A percentile compares a stretch with the other conserved stretches of the same genome.
These are phyloP conservation scores for Drosophila triauraria DNA, from an alignment of 1,140 invertebrate species.

Conservation along the genomic window DNA sequence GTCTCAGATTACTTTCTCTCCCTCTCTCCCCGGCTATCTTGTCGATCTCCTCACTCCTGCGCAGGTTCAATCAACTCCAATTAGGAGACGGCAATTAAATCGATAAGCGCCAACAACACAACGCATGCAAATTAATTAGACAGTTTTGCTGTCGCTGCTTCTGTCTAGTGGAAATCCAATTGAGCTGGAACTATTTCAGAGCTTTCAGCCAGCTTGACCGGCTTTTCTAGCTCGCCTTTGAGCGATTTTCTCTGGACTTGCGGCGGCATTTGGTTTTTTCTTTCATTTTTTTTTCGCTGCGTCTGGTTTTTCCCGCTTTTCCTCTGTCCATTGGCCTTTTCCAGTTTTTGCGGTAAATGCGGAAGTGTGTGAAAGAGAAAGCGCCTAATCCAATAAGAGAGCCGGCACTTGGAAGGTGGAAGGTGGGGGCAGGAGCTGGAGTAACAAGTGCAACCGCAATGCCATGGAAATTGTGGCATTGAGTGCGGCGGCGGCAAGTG, in stretches of 20 bases:
- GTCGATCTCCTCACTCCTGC: neutral
- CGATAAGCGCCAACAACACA: constrained; percentile 53
- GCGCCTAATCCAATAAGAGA: constrained; percentile 76
- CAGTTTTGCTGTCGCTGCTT: constrained; percentile 21
- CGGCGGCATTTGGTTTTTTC: constrained; percentile 12
- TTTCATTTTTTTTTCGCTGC: constrained; percentile 40
- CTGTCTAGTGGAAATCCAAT: constrained; percentile 50
- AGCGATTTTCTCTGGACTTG: constrained; percentile 55
- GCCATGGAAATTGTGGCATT: constrained; percentile 59
- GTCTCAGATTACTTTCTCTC: constrained; percentile 29
- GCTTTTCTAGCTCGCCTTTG: constrained; percentile 39
- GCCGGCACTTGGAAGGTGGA: neutral
- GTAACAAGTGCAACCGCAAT: constrained; percentile 62
- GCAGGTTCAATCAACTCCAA: constrained; percentile 75
- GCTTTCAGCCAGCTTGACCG: constrained; percentile 56
- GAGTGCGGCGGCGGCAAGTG: neutral
- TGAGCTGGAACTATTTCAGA: constrained; percentile 54
- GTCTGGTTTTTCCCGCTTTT: constrained; percentile 73
- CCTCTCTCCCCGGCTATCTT: neutral
- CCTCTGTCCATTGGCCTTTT: constrained; percentile 54
- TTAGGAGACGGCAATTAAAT: constrained; percentile 68
- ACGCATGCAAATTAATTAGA: constrained; percentile 73
- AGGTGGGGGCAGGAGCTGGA: neutral
- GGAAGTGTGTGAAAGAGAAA: constrained; percentile 82
- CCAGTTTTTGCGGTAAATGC: constrained; percentile 48